phyloP scores from a whole-genome alignment of 2,888 invertebrate genomes.

The Dolomedes plantarius region DNA sequence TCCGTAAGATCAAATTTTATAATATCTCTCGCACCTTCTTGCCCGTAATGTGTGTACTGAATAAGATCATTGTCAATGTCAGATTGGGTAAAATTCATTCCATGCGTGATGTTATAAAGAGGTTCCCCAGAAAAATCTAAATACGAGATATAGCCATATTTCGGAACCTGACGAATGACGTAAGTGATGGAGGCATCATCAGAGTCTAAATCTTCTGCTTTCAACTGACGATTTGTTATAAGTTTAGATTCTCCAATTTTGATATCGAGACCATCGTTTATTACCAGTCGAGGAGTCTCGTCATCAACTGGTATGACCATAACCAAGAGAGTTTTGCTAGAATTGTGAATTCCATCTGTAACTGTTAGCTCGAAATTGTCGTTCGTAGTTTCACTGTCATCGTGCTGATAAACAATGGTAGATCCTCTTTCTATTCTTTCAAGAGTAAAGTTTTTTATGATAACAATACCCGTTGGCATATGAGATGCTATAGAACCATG shows the following conservation, averaged over 20 bases:
- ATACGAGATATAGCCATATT: conserved; percentile 75
- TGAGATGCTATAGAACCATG: conserved; percentile 76
- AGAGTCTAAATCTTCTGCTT: conserved; percentile 77
- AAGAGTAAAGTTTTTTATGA: conserved; percentile 75
- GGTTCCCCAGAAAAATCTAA: conserved; percentile 43
- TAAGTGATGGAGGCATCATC: conserved; percentile 75
- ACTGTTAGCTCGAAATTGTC: conserved; percentile 76
- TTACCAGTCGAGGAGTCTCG: conserved; percentile 76
- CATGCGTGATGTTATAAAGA: conserved; percentile 75
- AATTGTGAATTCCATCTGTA: conserved; percentile 76
- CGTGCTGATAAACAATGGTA: conserved; percentile 77
- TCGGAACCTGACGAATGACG: conserved; percentile 75
- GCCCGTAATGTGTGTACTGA: conserved; percentile 76
- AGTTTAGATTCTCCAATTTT: conserved; percentile 75
- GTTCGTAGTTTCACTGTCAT: conserved; percentile 76
- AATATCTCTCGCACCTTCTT: conserved; percentile 76
- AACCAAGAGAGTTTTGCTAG: conserved; percentile 76
- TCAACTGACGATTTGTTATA: conserved; percentile 75
- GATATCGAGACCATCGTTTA: conserved; percentile 77
- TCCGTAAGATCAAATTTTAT: conserved; percentile 77
- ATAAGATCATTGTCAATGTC: conserved; percentile 76
- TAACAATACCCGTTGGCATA: conserved; percentile 75
- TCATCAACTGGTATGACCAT: conserved; percentile 77
- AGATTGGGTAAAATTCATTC: conserved; percentile 76
- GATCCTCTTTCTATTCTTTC: conserved; percentile 75